Base-by-base conservation (phyloP, 2,113 vertebrate species). In the Psittacus erithacus region DNA sequence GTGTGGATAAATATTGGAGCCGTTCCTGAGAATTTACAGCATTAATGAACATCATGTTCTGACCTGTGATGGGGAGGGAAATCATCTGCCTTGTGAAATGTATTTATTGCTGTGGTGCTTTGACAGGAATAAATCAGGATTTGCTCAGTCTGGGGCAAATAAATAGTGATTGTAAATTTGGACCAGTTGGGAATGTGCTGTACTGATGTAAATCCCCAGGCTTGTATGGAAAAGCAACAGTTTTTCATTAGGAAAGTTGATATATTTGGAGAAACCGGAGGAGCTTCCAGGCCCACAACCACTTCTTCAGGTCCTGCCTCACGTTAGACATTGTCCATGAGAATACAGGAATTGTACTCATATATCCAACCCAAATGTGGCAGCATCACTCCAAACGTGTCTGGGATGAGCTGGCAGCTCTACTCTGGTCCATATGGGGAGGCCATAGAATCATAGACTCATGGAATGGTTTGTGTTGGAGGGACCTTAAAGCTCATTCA, bases 61-160 rank as follows among this genome's bases (percentile, higher is more conserved):
- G 93, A 90, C 86, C 86, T 69, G 90, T 44, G 83, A 68, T 69
- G 77, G 65, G 88, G 69, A 94, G 85, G 92, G 53, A 86, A 88
- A 86, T 92, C 31, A 77, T 82, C 77, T 60, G 50, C 13, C 2
- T 24, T 43, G 81, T 73, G 73, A 71, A 64, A 86, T 43, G 67
- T 68, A 86, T 96, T 94, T 92, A 88, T 92, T 53, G 86, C 82
- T 75, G 7, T 12, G 55, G 29, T 83, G 82, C 88, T 95, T 52
- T 49, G 95, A 82, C 92, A 81, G 77, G 67, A 88, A 91, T 94
- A 94, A 95, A 96, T 91, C 86, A 79, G 87, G 50, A 25, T 85
- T 80, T 74, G 65, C 46, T 88, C 1, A 1, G 75, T 52, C 60
- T 55, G 91, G 93, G 91, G 74, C 87, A 83, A 74, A 92, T 18